Conservation (phyloP, 2,113 vertebrate species). For the Tachuris rubrigastra region DNA sequence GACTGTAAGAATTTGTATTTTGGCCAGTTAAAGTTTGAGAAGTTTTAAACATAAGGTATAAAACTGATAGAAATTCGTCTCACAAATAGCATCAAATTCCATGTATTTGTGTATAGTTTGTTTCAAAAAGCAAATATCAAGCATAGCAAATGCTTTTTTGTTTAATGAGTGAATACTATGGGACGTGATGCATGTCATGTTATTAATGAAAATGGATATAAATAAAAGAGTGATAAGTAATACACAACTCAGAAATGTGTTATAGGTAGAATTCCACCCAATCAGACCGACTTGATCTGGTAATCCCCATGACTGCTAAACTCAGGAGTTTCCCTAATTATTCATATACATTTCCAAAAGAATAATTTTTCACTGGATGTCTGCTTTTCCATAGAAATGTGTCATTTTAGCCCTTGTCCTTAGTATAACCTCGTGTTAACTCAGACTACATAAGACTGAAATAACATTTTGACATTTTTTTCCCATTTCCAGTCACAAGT, state of each 20-base stretch:
- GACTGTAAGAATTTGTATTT: neutral
- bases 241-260: neutral
- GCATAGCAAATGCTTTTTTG: neutral
- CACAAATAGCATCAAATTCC: neutral
- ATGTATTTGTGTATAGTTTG: neutral
- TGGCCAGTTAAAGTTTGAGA: neutral
- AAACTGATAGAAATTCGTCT: neutral
- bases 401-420: neutral
- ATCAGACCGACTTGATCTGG: neutral
- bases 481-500: neutral
- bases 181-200: rapidly evolving
- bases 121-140: neutral
- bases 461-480: neutral
- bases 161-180: neutral
- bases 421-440: neutral
- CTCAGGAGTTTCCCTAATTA: neutral
- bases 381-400: neutral
- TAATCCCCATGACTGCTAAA: neutral
- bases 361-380: neutral
- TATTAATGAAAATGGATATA: neutral
- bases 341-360: neutral
- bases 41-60: neutral
- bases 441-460: neutral
- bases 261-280: neutral
- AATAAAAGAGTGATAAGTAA: neutral